These are phyloP conservation scores for Gadus chalcogrammus DNA, from an alignment of 2,113 vertebrate genomes.

Conservation along the genomic window DNA sequence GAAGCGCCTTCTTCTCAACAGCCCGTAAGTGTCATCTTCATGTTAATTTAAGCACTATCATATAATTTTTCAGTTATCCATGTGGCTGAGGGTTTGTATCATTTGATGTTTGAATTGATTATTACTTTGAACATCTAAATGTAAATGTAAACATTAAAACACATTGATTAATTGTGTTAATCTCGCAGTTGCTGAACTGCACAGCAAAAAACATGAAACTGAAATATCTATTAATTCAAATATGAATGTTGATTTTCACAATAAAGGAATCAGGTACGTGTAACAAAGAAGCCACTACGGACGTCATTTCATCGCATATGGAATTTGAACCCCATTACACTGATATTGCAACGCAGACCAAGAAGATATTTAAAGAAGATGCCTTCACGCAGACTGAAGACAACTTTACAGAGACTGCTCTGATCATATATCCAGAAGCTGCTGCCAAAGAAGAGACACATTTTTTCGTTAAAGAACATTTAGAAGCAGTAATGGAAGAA, in stretches of 20 bases:
- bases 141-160: no score
- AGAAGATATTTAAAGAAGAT: not conserved
- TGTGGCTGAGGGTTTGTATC: no score
- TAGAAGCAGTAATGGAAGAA: not conserved
- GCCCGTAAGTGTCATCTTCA: conserved; percentile 35
- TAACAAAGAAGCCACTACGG: fast-evolving
- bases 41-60: no score
- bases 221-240: conserved; percentile 19
- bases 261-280: conserved; percentile 34
- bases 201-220: not conserved
- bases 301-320: not conserved
- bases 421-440: not conserved
- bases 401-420: not conserved
- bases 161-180: no score
- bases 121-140: no score
- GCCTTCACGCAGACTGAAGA: conserved; percentile 32
- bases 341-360: conserved; percentile 31
- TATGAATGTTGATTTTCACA: conserved; percentile 34
- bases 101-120: no score
- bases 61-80: no score
- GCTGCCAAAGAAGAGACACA: not conserved
- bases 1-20: conserved; percentile 11
- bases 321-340: not conserved
- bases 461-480: not conserved
- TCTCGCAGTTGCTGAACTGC: not conserved